phyloP scores from a whole-genome alignment of 2,113 vertebrate genomes.

The Callipepla squamata region DNA sequence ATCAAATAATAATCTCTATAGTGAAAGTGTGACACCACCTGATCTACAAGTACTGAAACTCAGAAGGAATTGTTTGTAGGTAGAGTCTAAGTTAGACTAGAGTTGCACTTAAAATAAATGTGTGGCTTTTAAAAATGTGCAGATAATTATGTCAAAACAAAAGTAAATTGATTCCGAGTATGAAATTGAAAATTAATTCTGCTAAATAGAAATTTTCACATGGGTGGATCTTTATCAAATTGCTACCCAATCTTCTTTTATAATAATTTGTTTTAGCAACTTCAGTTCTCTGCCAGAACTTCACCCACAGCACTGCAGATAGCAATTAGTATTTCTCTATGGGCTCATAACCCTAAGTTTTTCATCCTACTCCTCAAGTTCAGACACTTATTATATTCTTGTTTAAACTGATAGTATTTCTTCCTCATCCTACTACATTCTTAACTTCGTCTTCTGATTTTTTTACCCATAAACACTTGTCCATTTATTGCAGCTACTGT shows the following conservation, averaged over 20 bases:
- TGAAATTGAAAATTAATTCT: background rate
- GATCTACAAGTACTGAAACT: background rate
- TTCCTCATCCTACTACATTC: background rate
- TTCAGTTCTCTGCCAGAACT: background rate
- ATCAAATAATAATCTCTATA: background rate
- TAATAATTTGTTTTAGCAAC: background rate
- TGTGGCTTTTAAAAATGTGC: background rate
- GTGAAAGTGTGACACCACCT: background rate
- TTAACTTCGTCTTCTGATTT: background rate
- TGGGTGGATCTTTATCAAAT: background rate
- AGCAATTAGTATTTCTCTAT: background rate
- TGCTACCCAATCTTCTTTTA: background rate
- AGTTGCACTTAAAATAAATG: background rate
- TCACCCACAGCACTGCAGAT: background rate
- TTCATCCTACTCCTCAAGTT: background rate
- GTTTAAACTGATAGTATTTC: background rate
- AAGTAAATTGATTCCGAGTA: background rate
- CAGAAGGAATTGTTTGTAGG: background rate
- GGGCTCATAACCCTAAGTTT: background rate
- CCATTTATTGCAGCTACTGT: background rate
- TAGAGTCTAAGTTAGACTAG: background rate
- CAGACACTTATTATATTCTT: background rate
- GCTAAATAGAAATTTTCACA: background rate
- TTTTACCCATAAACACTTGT: background rate
- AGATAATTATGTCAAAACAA: background rate